Evolutionary conservation across 2,797 vertebrate genomes (phyloP).

Genomic region (Channallabes apus): DNA sequence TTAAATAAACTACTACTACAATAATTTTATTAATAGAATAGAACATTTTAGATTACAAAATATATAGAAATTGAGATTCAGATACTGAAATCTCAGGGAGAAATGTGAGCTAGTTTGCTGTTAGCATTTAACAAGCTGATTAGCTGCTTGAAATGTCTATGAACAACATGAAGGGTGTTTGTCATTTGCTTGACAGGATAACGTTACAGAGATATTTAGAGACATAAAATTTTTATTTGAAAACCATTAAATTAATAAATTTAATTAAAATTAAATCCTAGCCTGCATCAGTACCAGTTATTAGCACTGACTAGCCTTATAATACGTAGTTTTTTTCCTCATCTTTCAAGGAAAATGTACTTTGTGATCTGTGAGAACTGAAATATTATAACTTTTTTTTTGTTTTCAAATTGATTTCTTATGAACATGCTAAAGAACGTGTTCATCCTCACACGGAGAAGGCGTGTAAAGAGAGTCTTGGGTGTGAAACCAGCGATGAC

Average conservation of each 20-base stretch:
- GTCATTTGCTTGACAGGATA: neutral
- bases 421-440: neutral
- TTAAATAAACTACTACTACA: neutral
- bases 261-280: too few relatives aligned
- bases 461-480: slow-evolving; percentile 7
- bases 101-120: neutral
- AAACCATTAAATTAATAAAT: too few relatives aligned
- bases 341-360: neutral
- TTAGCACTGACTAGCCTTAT: neutral
- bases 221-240: neutral
- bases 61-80: neutral
- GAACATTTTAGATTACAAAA: neutral
- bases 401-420: neutral
- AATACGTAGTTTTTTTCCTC: neutral
- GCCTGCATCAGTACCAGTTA: neutral
- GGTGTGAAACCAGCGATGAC: slow-evolving; percentile 8
- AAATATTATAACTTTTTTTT: neutral
- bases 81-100: neutral
- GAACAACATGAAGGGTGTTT: neutral
- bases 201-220: neutral
- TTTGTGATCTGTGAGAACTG: neutral
- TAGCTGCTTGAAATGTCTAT: neutral
- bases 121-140: neutral
- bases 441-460: neutral
- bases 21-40: too few relatives aligned